Base-by-base conservation (phyloP, 2,113 vertebrate species). In the Vulpes vulpes region DNA sequence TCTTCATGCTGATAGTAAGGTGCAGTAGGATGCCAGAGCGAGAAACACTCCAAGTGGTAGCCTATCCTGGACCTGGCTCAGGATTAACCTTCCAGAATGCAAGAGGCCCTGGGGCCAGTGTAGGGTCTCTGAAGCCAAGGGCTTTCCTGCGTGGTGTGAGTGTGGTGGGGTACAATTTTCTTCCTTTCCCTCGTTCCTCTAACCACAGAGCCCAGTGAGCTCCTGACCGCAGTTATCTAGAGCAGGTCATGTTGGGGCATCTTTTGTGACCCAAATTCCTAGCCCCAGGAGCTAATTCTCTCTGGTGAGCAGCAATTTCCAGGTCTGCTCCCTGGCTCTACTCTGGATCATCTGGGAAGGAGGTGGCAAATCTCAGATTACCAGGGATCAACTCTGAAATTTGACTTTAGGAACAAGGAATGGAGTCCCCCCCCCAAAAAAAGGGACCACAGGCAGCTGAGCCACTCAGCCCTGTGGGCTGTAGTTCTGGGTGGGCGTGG, bases 401-500 rank as follows among this genome's bases (percentile, higher is more conserved):
- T 67, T 11, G 23, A 67, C 55, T 74, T 73, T 78, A 82, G 83
- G 51, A 65, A 8, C 55, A 65, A 84, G 64, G 73, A 27, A 11
- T 92, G 25, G 38, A 51, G 71, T 69, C 90, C 82, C 32, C 73
- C 14, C 16, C 22, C 55, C 19, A 1, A 89, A 71, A 91, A 9
- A 2, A 1, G 49, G 78, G 38, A 49, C 35, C 65, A 49, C 8
- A 12, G 88, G 60, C 20, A n/a, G 59, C 51, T 35, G 60, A 57
- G 53, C 81, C 6, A 0, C 57, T 12, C 23, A 55, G 49, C 11
- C 25, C n/a, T 1, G 3, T 23, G 57, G 79, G 49, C 92, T 38
- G 0, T 22, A 53, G 53, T 12, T 0, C 14, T 6, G 43, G 78
- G 16, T 15, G 3, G 4, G 7, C 38, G 25, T 30, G 3, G 3